Base-by-base conservation (phyloP, 2,113 vertebrate species). In the Paracyprichromis sp. region DNA sequence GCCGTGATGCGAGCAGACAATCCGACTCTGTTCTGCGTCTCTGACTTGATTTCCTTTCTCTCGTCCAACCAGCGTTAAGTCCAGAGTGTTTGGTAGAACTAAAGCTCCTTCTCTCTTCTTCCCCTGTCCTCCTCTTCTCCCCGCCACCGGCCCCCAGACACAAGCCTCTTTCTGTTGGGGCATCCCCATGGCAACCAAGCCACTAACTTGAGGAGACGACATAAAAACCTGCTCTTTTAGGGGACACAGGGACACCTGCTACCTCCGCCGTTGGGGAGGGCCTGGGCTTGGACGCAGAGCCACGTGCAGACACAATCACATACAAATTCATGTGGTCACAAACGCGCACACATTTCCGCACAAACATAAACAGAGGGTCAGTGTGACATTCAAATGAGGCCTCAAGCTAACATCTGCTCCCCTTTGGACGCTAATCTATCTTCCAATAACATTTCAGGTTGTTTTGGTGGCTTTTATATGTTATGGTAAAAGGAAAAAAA, bases 121-220 rank as follows among this genome's bases (percentile, higher is more conserved):
- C 84, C 86, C 93, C 91, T 89, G 90, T 94, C 94, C 85, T 94
- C 88, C 80, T 94, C 86, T 92, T 88, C 93, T 95, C 95, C 96
- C 96, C 92, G 82, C 69, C 94, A 93, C 95, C 89, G 95, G 96
- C 96, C 96, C 96, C 95, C 95, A 96, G 95, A 96, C 95, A 97
- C 96, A 97, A 96, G 96, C 95, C 96, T 96, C 95, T 95, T 96
- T 97, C 96, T 97, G 96, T 97, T 96, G 94, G 95, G 94, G 89
- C 91, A 95, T 97, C 95, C 81, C 95, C 94, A 96, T 96, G 94
- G 94, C 94, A 96, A 97, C 96, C 94, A 90, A 96, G 96, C 94
- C 95, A 96, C 95, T 96, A 96, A 96, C 96, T 96, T 95, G 95
- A 96, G 95, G 94, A 96, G 94, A 95, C 94, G 90, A 96, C 96